These are phyloP conservation scores for Epinephelus moara DNA, from an alignment of 2,113 vertebrate species.

Conservation along the genomic window DNA sequence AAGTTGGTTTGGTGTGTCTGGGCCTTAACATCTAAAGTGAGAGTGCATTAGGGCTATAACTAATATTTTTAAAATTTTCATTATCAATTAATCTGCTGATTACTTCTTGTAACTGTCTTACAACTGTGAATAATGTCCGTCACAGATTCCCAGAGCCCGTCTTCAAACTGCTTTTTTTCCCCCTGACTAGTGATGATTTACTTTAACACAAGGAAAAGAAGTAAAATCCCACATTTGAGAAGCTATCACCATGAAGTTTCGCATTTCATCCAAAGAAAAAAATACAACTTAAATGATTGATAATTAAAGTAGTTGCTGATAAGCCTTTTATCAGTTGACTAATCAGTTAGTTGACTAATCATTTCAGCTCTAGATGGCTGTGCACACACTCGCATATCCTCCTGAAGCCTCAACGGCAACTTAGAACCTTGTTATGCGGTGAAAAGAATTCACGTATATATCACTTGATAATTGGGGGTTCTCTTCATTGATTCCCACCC, in stretches of 20 bases:
- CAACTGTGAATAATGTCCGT: neutral
- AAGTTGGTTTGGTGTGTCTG: no score
- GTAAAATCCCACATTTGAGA: neutral
- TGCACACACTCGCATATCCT: neutral
- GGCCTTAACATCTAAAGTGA: neutral
- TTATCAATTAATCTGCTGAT: neutral
- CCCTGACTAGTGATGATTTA: no score
- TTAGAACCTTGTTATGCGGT: neutral
- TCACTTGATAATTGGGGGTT: neutral
- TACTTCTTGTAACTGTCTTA: neutral
- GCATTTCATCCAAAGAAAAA: neutral
- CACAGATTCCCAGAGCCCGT: neutral
- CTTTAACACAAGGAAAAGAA: no score
- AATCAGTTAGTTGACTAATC: no score
- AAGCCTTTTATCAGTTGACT: no score
- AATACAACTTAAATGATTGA: no score
- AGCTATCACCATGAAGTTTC: no score
- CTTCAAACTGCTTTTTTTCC: neutral
- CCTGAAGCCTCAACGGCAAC: no score
- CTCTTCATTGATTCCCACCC: conserved; percentile 5
- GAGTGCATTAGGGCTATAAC: no score
- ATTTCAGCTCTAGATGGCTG: neutral
- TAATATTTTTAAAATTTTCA: neutral
- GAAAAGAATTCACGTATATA: neutral
- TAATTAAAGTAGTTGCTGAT: neutral